Base-by-base conservation (phyloP, 1,140 invertebrate genomes). In the Drosophila ohnishii region DNA sequence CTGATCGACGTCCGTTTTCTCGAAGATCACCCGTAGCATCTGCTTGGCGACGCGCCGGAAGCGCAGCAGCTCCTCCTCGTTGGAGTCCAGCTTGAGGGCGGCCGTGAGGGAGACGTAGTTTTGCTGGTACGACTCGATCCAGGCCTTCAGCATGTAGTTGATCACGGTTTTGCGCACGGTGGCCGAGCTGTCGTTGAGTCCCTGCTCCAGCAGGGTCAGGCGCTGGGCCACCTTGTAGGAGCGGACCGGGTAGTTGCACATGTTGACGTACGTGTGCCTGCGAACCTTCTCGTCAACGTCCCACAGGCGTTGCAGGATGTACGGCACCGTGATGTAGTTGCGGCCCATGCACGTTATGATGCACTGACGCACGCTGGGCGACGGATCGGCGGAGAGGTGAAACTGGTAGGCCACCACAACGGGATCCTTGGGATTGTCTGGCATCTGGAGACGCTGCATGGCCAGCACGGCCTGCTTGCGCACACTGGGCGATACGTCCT, bases 361-460 rank as follows among this genome's bases (percentile, higher is more conserved):
- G 13, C 94, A 94, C 92, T 94, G 92, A 60, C 96, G 93, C 8
- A 97, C 96, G 57, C 95, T 95, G 61, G 94, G 92, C 80, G 94
- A 95, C 2, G 96, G 95, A 92, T 98, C 97, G 77, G 94, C 94
- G 22, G 93, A 92, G 85, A 97, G 92, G 69, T 97, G 95, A 88
- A 95, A 96, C n/a, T 95, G 90, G 84, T 95, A 97, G 1, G 96
- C 94, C 87, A 95, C 94, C 5, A 97, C 95, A 0, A 98, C 95
- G 13, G 94, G 94, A 92, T 97, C 97, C 53, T 95, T 92, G 14
- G 94, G 93, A 81, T 96, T 94, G 28, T 93, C 92, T 0, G 97
- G 97, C 78, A 96, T 95, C 91, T 98, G 97, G 5, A 98, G 92
- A 40, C 96, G 93, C 22, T 95, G 94, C 16, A 98, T 92, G n/a